Conservation (phyloP, 2,113 vertebrate genomes). For the Phainopepla nitens region DNA sequence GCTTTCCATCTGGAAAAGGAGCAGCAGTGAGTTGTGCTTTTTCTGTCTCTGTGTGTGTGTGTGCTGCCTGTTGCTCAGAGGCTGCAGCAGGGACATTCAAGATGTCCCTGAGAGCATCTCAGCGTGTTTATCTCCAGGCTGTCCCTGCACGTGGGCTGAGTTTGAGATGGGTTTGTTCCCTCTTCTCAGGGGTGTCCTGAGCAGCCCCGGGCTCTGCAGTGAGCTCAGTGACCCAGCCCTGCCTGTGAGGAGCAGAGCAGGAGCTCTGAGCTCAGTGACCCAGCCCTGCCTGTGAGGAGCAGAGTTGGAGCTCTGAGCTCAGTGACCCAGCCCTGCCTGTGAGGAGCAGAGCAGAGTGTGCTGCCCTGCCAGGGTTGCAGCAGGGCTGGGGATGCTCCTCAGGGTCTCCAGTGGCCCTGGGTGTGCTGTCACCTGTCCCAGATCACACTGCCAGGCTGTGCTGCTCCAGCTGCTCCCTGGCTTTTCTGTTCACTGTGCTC, state of each 20-base stretch:
- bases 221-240: neutral
- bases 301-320: too few species aligned
- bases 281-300: too few species aligned
- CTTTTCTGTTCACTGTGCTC: neutral
- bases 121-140: accelerated
- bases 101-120: neutral
- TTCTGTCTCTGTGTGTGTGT: neutral
- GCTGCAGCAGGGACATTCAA: neutral
- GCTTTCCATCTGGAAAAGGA: neutral
- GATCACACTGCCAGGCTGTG: neutral
- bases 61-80: neutral
- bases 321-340: neutral
- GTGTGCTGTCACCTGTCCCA: neutral
- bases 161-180: neutral
- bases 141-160: neutral
- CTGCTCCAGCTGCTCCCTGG: neutral
- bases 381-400: neutral
- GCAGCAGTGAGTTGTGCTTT: neutral
- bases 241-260: neutral
- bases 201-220: neutral
- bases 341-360: neutral
- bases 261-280: too few species aligned
- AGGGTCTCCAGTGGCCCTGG: too few species aligned
- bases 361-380: neutral
- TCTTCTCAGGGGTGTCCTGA: neutral